phyloP scores from a whole-genome alignment of 2,113 vertebrate genomes.

The Erpornis zantholeuca region DNA sequence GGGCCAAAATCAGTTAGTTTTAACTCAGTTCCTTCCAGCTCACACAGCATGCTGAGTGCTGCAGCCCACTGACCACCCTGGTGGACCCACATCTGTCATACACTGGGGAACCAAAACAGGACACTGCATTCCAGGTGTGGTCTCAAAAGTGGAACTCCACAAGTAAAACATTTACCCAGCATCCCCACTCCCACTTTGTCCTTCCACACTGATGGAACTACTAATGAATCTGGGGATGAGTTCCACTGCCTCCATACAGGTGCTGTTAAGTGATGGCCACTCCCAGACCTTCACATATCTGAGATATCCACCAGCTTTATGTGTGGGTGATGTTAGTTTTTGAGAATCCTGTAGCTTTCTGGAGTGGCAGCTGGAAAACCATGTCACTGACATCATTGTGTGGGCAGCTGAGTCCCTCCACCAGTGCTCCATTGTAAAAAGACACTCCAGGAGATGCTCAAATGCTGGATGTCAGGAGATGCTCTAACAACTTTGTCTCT shows the following conservation, averaged over 20 bases:
- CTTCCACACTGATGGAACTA: not conserved
- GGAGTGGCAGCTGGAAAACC: not conserved
- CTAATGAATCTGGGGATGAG: fast-evolving
- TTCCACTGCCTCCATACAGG: fast-evolving
- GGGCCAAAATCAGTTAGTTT: not conserved
- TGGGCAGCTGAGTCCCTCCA: not conserved
- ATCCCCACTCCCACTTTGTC: not conserved
- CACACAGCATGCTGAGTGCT: not conserved
- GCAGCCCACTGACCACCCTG: not conserved
- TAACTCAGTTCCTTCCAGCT: not conserved
- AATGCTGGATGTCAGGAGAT: not conserved
- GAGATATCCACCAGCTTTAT: not conserved
- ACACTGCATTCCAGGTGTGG: not conserved
- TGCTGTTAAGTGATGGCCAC: not conserved
- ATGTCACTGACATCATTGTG: not conserved
- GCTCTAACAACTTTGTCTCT: not conserved
- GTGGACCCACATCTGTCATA: not conserved
- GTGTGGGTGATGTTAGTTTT: not conserved
- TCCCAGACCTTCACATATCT: not conserved
- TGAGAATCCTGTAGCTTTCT: not conserved
- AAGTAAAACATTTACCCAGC: not conserved
- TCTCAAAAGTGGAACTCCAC: not conserved
- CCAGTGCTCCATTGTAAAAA: not conserved
- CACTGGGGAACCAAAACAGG: not conserved
- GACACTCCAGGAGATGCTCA: not conserved